Evolutionary conservation across 2,888 invertebrate species (phyloP).

Genomic region (Lomographa bimaculata): DNA sequence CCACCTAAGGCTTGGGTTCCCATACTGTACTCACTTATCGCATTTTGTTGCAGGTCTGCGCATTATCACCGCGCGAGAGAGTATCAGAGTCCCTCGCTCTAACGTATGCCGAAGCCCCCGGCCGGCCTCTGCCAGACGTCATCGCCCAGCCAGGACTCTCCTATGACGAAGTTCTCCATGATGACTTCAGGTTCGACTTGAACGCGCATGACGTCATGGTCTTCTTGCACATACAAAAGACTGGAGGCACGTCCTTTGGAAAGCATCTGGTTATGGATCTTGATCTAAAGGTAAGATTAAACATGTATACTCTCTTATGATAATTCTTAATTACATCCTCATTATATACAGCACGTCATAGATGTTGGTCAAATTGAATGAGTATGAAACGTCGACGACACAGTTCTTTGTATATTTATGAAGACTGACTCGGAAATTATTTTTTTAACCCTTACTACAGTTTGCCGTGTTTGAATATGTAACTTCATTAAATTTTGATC

Average conservation of each 20-base stretch:
- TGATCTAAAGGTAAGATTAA: conserved; percentile 86
- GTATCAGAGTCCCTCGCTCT: conserved; percentile 80
- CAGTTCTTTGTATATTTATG: too few species aligned
- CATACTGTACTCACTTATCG: too few species aligned
- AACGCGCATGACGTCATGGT: conserved; percentile 98
- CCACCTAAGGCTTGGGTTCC: too few species aligned
- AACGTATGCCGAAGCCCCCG: conserved; percentile 77
- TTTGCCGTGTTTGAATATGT: too few species aligned
- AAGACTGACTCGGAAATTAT: too few species aligned
- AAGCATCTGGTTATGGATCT: conserved; percentile 97
- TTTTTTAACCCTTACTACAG: too few species aligned
- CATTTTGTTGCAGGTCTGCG: conserved; percentile 86
- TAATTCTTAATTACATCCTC: too few species aligned
- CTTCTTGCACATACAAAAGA: conserved; percentile 99
- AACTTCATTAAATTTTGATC: too few species aligned
- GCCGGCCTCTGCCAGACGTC: conserved; percentile 77
- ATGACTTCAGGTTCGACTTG: conserved; percentile 94
- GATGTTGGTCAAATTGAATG: too few species aligned
- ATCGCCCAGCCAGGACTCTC: conserved; percentile 88
- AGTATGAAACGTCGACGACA: too few species aligned
- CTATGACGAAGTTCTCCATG: conserved; percentile 93
- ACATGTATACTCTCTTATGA: too few species aligned
- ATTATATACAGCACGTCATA: too few species aligned
- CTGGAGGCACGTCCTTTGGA: conserved; percentile 98
- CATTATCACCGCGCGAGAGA: conserved; percentile 86